Evolutionary conservation across 1,140 invertebrate genomes (phyloP).

Genomic region (Solenopsis invicta): DNA sequence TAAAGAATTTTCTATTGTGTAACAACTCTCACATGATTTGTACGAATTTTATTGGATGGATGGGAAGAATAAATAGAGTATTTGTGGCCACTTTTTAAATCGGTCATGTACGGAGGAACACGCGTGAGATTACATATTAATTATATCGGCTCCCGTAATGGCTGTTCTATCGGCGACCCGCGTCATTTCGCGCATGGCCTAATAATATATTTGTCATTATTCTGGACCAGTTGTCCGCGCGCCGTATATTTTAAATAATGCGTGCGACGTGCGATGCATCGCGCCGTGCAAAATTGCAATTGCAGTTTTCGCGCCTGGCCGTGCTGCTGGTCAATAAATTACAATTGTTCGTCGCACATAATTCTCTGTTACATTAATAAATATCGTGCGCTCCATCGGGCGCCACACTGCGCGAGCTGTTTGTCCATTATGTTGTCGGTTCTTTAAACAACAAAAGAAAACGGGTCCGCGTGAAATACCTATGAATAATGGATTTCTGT

Average conservation of each 20-base stretch:
- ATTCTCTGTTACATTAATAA: slow-evolving; percentile 76
- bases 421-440: slow-evolving; percentile 60
- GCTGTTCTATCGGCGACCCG: slow-evolving; percentile 43
- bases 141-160: slow-evolving; percentile 43
- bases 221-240: slow-evolving; percentile 61
- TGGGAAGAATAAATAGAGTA: neutral
- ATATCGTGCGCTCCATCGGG: slow-evolving; percentile 46
- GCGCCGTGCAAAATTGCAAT: slow-evolving; percentile 74
- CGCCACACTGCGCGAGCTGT: slow-evolving; percentile 36
- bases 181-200: slow-evolving; percentile 62
- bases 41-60: neutral
- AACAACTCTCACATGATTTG: neutral
- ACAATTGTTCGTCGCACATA: slow-evolving; percentile 73
- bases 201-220: slow-evolving; percentile 76
- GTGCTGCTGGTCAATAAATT: slow-evolving; percentile 74
- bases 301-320: slow-evolving; percentile 75
- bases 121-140: slow-evolving; percentile 49
- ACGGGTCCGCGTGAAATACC: slow-evolving; percentile 25
- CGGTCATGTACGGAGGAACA: neutral
- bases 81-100: slow-evolving; percentile 1
- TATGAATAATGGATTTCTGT: slow-evolving; percentile 50
- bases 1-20: neutral
- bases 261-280: slow-evolving; percentile 71
- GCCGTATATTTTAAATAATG: slow-evolving; percentile 77
- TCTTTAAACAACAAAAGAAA: slow-evolving; percentile 64